phyloP scores from a whole-genome alignment of 2,113 vertebrate species.

The Corythornis cristatus region DNA sequence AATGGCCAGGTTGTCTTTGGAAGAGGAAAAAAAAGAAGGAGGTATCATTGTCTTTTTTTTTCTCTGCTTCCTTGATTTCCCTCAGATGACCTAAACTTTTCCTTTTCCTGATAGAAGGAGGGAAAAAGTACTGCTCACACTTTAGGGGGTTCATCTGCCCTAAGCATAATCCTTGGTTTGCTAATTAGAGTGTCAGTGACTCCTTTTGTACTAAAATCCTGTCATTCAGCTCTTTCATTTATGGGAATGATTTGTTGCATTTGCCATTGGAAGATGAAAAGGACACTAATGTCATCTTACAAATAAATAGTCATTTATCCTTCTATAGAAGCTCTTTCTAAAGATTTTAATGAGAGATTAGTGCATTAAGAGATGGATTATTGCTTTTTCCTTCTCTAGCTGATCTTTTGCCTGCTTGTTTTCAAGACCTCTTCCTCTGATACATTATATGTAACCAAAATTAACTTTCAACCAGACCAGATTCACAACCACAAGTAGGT shows the following conservation, averaged over 20 bases:
- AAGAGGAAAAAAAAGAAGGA: conserved; percentile 38
- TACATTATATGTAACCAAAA: background rate
- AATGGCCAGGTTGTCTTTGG: background rate
- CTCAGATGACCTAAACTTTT: conserved; percentile 38
- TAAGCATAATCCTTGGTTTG: conserved; percentile 39
- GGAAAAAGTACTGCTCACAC: background rate
- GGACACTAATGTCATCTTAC: background rate
- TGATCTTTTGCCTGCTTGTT: background rate
- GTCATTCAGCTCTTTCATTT: background rate
- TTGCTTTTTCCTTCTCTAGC: background rate
- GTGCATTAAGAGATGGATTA: background rate
- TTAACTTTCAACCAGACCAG: background rate
- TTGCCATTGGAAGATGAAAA: background rate
- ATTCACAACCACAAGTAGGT: background rate
- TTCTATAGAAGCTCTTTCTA: background rate
- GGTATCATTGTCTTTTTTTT: background rate
- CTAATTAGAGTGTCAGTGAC: conserved; percentile 1
- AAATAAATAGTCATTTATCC: background rate
- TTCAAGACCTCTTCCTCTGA: background rate
- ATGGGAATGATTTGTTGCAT: background rate
- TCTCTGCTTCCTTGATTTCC: conserved; percentile 1
- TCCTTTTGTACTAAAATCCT: background rate
- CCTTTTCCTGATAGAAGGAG: conserved; percentile 13
- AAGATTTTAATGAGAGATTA: background rate
- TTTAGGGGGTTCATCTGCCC: conserved; percentile 4